phyloP scores from a whole-genome alignment of 2,888 invertebrate species.

The Ichneumon xanthorius region DNA sequence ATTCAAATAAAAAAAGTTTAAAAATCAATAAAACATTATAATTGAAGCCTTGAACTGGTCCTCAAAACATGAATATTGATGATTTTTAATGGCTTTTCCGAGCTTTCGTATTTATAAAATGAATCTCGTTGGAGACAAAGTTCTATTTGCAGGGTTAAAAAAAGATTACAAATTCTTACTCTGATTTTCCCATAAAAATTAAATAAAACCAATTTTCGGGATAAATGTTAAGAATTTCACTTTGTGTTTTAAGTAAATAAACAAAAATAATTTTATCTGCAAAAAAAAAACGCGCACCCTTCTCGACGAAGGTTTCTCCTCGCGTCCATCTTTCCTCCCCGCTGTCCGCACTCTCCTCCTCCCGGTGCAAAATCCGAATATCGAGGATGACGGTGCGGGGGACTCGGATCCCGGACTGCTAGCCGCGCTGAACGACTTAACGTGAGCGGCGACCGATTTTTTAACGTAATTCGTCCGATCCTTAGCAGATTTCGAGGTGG shows the following conservation, averaged over 20 bases:
- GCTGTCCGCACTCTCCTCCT: constrained; percentile 74
- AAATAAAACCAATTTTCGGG: too few species aligned
- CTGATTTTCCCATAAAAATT: too few species aligned
- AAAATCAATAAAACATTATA: background rate
- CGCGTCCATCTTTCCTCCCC: constrained; percentile 47
- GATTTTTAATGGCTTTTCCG: background rate
- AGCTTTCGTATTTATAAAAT: background rate
- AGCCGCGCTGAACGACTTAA: constrained; percentile 74
- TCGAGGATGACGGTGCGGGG: constrained; percentile 76
- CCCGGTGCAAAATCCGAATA: constrained; percentile 82
- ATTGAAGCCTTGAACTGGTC: background rate
- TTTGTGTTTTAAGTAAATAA: too few species aligned
- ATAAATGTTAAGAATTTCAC: too few species aligned
- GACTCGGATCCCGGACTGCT: constrained; percentile 72
- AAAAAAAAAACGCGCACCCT: constrained; percentile 59
- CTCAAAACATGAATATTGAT: background rate
- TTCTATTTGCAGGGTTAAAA: background rate
- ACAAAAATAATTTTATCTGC: background rate
- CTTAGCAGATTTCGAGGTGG: constrained; percentile 72
- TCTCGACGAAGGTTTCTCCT: constrained; percentile 50
- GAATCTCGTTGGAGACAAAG: background rate
- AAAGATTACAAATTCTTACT: too few species aligned
- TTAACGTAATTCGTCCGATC: constrained; percentile 76
- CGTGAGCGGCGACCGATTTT: constrained; percentile 72
- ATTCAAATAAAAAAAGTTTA: background rate